Percentiles rank a stretch among this genome's conserved stretches.
These are phyloP conservation scores for Gonatopus flavifemur DNA, from an alignment of 1,140 invertebrate genomes.

Conservation along the genomic window DNA sequence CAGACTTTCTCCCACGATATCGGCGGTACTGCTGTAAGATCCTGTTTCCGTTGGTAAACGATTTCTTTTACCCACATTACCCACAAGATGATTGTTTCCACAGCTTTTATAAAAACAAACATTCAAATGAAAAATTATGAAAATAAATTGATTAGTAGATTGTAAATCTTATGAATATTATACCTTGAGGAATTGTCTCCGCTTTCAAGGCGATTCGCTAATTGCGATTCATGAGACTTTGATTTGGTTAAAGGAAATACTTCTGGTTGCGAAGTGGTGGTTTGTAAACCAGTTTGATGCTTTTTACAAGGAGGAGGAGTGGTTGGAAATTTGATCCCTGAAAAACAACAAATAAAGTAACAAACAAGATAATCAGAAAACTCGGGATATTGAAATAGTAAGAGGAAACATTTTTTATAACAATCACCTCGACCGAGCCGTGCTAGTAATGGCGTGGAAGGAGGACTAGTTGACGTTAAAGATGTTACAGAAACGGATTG, in stretches of 20 bases:
- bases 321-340: conserved; percentile 68
- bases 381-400: neutral
- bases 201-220: conserved; percentile 68
- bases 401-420: neutral
- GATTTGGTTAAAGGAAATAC: conserved; percentile 80
- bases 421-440: conserved; percentile 52
- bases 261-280: conserved; percentile 57
- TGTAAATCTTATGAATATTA: neutral
- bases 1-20: conserved; percentile 52
- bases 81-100: conserved; percentile 34
- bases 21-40: conserved; percentile 51
- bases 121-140: conserved; percentile 9
- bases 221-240: conserved; percentile 88
- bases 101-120: conserved; percentile 29
- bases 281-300: conserved; percentile 63
- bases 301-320: conserved; percentile 79
- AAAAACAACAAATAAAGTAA: neutral
- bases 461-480: conserved; percentile 58
- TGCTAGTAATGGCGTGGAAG: conserved; percentile 63
- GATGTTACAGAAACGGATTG: conserved; percentile 51
- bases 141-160: conserved; percentile 5
- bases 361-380: neutral
- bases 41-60: conserved; percentile 74
- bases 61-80: conserved; percentile 54
- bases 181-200: conserved; percentile 50